A percentile compares a stretch with the other conserved stretches of the same genome.
phyloP scores from a whole-genome alignment of 64 coral and sea anemone genomes.

The Hydrozoanthus tunicans region DNA sequence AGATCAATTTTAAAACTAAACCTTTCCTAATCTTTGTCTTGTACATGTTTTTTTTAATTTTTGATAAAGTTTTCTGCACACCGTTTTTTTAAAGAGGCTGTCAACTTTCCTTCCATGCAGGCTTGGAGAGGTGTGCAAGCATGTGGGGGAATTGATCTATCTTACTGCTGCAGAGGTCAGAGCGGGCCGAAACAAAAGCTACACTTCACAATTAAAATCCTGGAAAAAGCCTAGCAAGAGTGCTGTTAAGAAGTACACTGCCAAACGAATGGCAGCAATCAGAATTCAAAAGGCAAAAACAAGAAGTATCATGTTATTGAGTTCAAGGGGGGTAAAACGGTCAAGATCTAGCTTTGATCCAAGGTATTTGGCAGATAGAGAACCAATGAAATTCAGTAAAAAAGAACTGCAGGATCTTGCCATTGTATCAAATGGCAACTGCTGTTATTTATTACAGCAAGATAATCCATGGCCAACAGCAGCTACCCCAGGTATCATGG shows the following conservation, averaged over 20 bases:
- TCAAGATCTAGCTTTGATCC: constrained; percentile 42
- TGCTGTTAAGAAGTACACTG: constrained; percentile 24
- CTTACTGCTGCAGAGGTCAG: not conserved
- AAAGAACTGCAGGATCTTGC: not conserved
- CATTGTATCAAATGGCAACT: constrained; percentile 50
- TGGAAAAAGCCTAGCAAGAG: constrained; percentile 15
- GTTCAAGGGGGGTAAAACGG: not conserved
- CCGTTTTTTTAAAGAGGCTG: not conserved
- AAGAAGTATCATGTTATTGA: constrained; percentile 16
- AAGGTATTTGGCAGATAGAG: constrained; percentile 15
- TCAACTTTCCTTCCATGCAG: not conserved
- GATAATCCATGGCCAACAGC: constrained; percentile 13
- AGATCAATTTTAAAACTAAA: not conserved
- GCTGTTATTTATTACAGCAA: constrained; percentile 24
- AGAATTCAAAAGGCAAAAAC: constrained; percentile 27
- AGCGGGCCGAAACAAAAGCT: constrained; percentile 16
- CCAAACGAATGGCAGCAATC: not conserved
- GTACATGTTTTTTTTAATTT: not conserved
- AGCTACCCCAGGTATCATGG: not conserved
- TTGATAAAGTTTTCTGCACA: not conserved
- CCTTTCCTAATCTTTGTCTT: not conserved
- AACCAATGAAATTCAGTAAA: constrained; percentile 7
- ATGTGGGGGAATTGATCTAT: constrained; percentile 25
- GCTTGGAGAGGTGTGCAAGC: constrained; percentile 47
- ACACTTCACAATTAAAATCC: not conserved